These are phyloP conservation scores for Toxonevra muliebris DNA, from an alignment of 2,888 invertebrate species.

Conservation along the genomic window DNA sequence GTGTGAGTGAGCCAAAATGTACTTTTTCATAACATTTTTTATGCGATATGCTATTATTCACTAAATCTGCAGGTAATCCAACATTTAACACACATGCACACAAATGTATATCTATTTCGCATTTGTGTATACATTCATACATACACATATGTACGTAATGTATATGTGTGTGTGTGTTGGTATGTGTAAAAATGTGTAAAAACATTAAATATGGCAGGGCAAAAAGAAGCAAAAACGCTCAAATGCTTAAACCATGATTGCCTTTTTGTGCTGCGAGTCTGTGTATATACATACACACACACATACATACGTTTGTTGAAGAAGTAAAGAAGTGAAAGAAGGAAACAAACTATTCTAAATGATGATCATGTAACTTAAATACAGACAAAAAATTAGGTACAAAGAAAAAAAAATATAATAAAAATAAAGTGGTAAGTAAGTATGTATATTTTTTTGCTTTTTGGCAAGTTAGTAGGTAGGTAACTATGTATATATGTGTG, in stretches of 20 bases:
- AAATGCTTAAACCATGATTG: too few relatives aligned
- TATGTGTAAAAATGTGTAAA: conserved; percentile 6
- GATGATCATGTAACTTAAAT: background rate
- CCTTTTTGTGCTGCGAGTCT: background rate
- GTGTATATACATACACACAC: conserved; percentile 4
- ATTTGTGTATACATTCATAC: background rate
- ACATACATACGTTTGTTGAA: background rate
- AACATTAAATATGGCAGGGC: too few relatives aligned
- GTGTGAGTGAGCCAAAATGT: too few relatives aligned
- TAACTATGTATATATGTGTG: background rate
- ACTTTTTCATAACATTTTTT: background rate
- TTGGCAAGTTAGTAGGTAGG: conserved; percentile 4
- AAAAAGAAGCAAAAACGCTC: background rate
- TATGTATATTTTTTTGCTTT: background rate
- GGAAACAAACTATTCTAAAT: background rate
- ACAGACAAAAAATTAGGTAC: background rate
- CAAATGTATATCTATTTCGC: too few relatives aligned
- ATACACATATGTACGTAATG: background rate
- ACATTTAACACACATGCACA: conserved; percentile 22
- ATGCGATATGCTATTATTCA: conserved; percentile 21
- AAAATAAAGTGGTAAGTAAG: background rate
- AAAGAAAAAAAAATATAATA: background rate
- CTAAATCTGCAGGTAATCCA: conserved; percentile 32
- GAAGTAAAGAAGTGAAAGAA: background rate
- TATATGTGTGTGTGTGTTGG: background rate